Percentiles rank a stretch among this genome's conserved stretches.
These are phyloP conservation scores for Mantis religiosa DNA, from an alignment of 2,888 invertebrate genomes.

Conservation along the genomic window DNA sequence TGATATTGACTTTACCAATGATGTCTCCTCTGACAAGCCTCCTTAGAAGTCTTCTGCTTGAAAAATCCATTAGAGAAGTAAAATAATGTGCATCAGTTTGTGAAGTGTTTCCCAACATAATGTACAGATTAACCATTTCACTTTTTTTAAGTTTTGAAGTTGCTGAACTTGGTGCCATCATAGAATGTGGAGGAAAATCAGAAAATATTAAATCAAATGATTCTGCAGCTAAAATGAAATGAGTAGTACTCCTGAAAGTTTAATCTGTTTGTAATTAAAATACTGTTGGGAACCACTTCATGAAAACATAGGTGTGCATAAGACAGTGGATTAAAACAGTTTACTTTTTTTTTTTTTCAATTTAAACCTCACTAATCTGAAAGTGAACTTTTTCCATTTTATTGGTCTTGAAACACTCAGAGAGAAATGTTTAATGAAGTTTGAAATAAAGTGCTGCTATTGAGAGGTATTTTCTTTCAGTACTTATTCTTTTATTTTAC, in stretches of 20 bases:
- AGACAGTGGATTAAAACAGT: background rate
- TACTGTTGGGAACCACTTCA: background rate
- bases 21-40: background rate
- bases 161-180: background rate
- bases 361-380: background rate
- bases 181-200: background rate
- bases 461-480: too few species aligned
- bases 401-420: too few species aligned
- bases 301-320: background rate
- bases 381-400: background rate
- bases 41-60: background rate
- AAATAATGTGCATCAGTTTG: background rate
- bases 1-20: background rate
- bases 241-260: background rate
- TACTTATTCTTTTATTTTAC: too few species aligned
- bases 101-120: background rate
- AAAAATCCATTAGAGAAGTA: background rate
- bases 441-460: too few species aligned
- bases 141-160: background rate
- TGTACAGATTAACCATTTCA: background rate
- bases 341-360: background rate
- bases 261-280: background rate
- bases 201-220: background rate
- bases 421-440: too few species aligned
- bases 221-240: background rate